These are phyloP conservation scores for Leptocoma aspasia DNA, from an alignment of 2,113 vertebrate species.

Conservation along the genomic window DNA sequence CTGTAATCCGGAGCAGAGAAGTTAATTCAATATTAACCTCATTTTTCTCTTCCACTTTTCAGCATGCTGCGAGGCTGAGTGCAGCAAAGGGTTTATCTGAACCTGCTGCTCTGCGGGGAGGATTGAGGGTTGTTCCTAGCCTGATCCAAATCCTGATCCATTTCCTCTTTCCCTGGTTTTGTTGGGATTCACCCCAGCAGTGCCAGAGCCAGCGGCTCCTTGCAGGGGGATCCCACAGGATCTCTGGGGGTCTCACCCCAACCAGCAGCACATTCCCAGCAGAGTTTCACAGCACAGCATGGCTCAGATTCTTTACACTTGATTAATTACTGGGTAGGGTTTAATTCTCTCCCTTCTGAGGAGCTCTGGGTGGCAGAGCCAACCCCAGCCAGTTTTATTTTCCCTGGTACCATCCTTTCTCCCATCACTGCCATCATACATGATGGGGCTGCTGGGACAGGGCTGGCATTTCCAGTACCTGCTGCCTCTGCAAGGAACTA, in stretches of 20 bases:
- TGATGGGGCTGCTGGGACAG: rapidly evolving
- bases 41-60: not conserved
- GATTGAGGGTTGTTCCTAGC: not conserved
- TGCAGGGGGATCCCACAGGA: not conserved
- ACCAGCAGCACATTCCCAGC: not conserved
- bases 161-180: not conserved
- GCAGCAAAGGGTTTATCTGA: not conserved
- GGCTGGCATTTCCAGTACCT: not conserved
- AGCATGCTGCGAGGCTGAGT: not conserved
- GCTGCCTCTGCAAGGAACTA: not conserved
- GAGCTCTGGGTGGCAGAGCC: not conserved
- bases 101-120: not conserved
- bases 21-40: not conserved
- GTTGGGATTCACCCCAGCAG: not conserved
- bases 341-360: not conserved
- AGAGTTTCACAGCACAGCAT: not conserved
- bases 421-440: not conserved
- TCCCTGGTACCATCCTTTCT: not conserved
- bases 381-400: not conserved
- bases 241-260: not conserved
- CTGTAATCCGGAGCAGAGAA: not conserved
- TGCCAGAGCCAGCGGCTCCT: not conserved
- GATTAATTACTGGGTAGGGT: not conserved
- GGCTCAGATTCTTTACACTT: not conserved
- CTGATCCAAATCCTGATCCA: not conserved